Base-by-base conservation (phyloP, 2,113 vertebrate species). In the Perccottus glenii region DNA sequence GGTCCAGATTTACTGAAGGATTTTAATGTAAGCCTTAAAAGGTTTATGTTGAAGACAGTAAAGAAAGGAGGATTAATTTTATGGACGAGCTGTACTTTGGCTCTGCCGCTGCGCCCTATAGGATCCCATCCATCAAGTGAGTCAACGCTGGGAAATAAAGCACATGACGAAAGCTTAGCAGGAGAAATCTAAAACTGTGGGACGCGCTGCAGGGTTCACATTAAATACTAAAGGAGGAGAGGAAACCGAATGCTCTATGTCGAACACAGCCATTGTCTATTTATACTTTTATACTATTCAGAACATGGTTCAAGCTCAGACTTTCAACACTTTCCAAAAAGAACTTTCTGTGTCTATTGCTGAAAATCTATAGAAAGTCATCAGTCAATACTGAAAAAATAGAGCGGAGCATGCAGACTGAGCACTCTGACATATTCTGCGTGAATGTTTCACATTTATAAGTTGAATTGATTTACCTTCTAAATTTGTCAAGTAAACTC, bases 121-220 rank as follows among this genome's bases (percentile, higher is more conserved):
- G n/a, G 36, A 60, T 57, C 45, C 11, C 59, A 67, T 78, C 60
- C 35, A 73, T 78, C 75, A 69, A 0, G 2, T 0, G 35, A 11
- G 15, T 11, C n/a, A 16, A 38, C 8, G 71, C 56, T 5, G 57
- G 60, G 66, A 66, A 53, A 44, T 9, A 8, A 2, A 44, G 0
- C 51, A 0, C 33, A 11, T 5, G 67, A 67, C 67, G 67, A 59
- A 10, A 49, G 5, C 36, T 12, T 0, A 40, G 62, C 62, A 27
- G 57, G 67, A 71, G 71, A 70, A 36, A 48, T 61, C 58, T 67
- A 51, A 70, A 0, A 43, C 62, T 6, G 66, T 55, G 49, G 47
- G 53, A 11, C 32, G 52, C 33, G 6, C 9, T 7, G 48, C 43
- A 40, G 55, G 58, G 14, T 35, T 27, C 56, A 55, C 43, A 43